Conservation (phyloP, 2,797 vertebrate genomes). For the Otolemur crassicaudatus region DNA sequence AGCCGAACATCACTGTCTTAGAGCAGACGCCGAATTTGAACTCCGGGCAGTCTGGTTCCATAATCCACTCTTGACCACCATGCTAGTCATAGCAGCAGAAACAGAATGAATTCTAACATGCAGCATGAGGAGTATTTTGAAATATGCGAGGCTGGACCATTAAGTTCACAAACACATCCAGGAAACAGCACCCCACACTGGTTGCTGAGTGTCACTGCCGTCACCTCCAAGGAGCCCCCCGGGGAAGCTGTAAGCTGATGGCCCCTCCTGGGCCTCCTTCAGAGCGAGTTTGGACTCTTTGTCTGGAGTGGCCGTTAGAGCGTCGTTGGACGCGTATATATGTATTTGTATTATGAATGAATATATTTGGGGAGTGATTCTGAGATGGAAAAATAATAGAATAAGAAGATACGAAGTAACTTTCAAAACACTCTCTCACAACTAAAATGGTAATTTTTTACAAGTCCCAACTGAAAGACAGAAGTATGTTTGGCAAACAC, state of each 20-base stretch:
- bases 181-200: no score
- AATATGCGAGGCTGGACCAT: background rate
- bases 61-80: background rate
- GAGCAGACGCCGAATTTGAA: background rate
- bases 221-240: no score
- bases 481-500: background rate
- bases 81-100: background rate
- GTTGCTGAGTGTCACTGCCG: no score
- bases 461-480: background rate
- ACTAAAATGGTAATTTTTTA: background rate
- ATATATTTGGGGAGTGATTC: background rate
- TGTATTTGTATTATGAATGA: background rate
- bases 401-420: background rate
- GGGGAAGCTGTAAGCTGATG: no score
- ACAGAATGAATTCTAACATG: background rate
- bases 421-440: background rate
- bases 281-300: no score
- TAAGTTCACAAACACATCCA: no score
- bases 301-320: no score
- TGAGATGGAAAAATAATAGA: constrained; percentile 32
- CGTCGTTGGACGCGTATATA: background rate
- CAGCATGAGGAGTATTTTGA: background rate
- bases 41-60: background rate
- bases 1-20: background rate
- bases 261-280: no score